Evolutionary conservation across 1,140 invertebrate genomes (phyloP), one percentile per base, ranked within the genome.

Genomic region (Ceratosolen solmsi): DNA sequence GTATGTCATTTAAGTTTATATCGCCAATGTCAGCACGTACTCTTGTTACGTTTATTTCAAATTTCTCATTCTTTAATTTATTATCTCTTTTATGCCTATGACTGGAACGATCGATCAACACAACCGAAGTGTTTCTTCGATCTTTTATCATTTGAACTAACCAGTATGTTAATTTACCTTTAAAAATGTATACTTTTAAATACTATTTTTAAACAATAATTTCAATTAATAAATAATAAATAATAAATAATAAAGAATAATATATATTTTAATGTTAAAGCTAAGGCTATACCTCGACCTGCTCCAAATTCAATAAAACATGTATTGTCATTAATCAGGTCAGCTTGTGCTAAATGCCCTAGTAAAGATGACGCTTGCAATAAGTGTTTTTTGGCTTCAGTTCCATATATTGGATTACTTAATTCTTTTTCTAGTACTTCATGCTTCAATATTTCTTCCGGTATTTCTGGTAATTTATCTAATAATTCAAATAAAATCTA

Each of bases 261-360:
- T n/a, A n/a, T n/a, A n/a, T n/a, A n/a, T n/a, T n/a, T n/a, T n/a
- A n/a, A n/a, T n/a, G n/a, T n/a, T n/a, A n/a, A n/a, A n/a, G n/a
- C n/a, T n/a, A n/a, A n/a, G n/a, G 11, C 74, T 74, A 87, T 91
- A 93, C 96, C 96, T 94, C 95, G 96, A n/a, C 97, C 96, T 36
- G 96, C 96, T 13, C 97, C 96, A 89, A 97, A 95, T 89, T 98
- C 97, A 75, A 97, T 94, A 87, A 94, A 97, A 88, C 95, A 95
- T 0, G 94, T 95, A 75, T 93, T 86, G 5, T 93, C 87, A 30
- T 85, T 82, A 1, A 95, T 84, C 65, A 96, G 90, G 22, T 91
- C 87, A 77, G 93, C 90, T 2, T 90, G 84, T 63, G 94, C 90
- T 25, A 96, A 89, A 63, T 96, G 91, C 3, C 92, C 93, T 33